Percentiles rank a stretch among this genome's conserved stretches.
Conservation (phyloP, 2,113 vertebrate genomes). For the Hymenochirus boettgeri region DNA sequence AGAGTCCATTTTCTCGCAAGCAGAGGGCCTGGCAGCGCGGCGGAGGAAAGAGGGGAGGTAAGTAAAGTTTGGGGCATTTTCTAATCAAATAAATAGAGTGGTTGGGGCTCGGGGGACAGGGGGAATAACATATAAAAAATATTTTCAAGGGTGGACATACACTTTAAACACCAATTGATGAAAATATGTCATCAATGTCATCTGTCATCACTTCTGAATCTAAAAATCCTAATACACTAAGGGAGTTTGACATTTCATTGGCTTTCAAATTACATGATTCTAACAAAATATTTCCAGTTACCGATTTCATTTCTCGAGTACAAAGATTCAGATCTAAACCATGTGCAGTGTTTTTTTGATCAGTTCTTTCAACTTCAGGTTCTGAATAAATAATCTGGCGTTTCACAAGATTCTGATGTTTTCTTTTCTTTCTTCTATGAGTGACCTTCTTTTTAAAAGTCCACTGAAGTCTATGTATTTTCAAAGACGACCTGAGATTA, state of each 20-base stretch:
- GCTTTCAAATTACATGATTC: neutral
- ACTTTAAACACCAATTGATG: constrained; percentile 25
- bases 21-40: too few species aligned
- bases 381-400: constrained; percentile 14
- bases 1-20: too few species aligned
- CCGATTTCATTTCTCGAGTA: neutral
- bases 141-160: too few species aligned
- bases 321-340: constrained; percentile 2
- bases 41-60: too few species aligned
- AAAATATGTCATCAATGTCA: constrained; percentile 39
- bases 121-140: too few species aligned
- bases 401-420: neutral
- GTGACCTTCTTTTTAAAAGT: neutral
- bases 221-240: too few species aligned
- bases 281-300: neutral
- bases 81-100: too few species aligned
- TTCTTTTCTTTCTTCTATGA: neutral
- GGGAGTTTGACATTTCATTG: neutral
- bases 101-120: too few species aligned
- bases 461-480: constrained; percentile 4
- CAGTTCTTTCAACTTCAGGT: neutral
- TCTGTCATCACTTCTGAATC: neutral
- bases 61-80: too few species aligned
- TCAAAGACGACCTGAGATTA: neutral
- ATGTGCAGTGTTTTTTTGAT: neutral